Conservation (phyloP, 2,888 invertebrate species). For the Dasypolia templi region DNA sequence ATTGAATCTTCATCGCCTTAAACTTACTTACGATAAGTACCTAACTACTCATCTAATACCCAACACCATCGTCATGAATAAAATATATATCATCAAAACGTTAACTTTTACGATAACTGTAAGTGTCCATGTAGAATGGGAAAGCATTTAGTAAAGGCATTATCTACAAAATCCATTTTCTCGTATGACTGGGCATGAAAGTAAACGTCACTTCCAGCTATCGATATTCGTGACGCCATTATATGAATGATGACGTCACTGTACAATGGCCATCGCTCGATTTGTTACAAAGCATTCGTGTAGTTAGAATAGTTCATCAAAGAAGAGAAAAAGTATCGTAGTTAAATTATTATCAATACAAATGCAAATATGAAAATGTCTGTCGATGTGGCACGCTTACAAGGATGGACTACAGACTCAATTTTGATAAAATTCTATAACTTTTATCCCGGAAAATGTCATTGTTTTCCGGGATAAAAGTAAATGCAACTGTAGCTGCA, state of each 20-base stretch:
- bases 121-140: slow-evolving; percentile 51
- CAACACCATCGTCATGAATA: background rate
- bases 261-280: background rate
- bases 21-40: background rate
- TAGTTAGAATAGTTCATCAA: background rate
- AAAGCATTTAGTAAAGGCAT: slow-evolving; percentile 48
- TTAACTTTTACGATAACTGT: slow-evolving; percentile 69
- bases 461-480: too few relatives aligned
- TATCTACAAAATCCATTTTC: slow-evolving; percentile 59
- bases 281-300: background rate
- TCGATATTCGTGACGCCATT: slow-evolving; percentile 20
- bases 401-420: background rate
- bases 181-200: slow-evolving; percentile 28
- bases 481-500: background rate
- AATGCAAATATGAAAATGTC: slow-evolving; percentile 22
- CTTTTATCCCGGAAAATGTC: background rate
- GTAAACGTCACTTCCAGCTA: slow-evolving; percentile 23
- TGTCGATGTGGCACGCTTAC: slow-evolving; percentile 22
- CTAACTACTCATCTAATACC: background rate
- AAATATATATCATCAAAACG: slow-evolving; percentile 68
- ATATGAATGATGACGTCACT: background rate
- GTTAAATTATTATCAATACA: slow-evolving; percentile 3
- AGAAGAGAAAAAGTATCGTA: background rate
- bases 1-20: background rate
- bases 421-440: background rate